phyloP scores from a whole-genome alignment of 2,888 invertebrate genomes.

The Allolobophora icterica region DNA sequence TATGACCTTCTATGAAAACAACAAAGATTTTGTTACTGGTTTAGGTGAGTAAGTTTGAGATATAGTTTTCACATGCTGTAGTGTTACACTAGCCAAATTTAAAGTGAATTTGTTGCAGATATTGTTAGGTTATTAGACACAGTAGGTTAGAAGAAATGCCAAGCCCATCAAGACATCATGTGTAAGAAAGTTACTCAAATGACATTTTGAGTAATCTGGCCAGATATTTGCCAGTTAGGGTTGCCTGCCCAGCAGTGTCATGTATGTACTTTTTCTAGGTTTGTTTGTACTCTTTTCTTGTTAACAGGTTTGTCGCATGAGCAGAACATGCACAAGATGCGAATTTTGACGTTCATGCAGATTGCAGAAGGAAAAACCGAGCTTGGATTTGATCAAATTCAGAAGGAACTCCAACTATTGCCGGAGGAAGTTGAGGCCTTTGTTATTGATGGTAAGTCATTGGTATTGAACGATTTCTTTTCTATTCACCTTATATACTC shows the following conservation, averaged over 20 bases:
- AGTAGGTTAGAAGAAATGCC: no score
- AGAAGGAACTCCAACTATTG: conserved; percentile 83
- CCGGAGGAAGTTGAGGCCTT: conserved; percentile 92
- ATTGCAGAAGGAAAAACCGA: conserved; percentile 91
- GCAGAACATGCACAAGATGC: conserved; percentile 94
- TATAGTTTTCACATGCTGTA: neutral
- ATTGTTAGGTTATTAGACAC: neutral
- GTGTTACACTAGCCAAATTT: neutral
- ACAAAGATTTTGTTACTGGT: conserved; percentile 84
- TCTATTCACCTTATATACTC: neutral
- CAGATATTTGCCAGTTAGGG: neutral
- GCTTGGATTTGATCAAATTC: conserved; percentile 87
- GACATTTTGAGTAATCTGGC: neutral
- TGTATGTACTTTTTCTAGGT: neutral
- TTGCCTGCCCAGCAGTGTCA: neutral
- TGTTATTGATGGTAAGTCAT: conserved; percentile 81
- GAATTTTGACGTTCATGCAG: conserved; percentile 94
- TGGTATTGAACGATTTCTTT: neutral
- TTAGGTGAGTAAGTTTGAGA: conserved; percentile 52
- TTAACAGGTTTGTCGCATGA: conserved; percentile 81
- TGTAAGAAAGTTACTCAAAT: neutral
- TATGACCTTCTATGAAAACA: conserved; percentile 86
- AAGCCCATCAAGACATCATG: neutral
- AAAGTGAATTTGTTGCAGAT: neutral
- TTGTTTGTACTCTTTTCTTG: neutral